Base-by-base conservation (phyloP, 2,888 invertebrate genomes). In the Sthenelais limicola region DNA sequence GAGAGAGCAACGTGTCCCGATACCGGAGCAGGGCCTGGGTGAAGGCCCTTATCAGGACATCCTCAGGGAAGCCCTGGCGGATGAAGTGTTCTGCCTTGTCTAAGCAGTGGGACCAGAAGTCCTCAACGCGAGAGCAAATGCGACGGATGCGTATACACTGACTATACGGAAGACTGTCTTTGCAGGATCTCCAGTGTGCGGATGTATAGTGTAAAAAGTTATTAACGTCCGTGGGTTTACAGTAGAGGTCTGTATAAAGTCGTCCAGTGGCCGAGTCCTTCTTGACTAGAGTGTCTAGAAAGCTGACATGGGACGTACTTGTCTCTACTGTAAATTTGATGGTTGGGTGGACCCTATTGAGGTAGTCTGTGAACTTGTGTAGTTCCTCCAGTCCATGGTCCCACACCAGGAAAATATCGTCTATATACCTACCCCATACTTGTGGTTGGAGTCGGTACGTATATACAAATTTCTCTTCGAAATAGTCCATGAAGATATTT, bases 351-450 rank as follows among this genome's bases (percentile, higher is more conserved):
- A 12, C 1, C 3, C 3, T 12, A 18, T 30, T 56, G 1, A 56
- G 30, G 30, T 30, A 3, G 7, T 30, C 2, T 3, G 33, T 12
- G 32, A 32, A 56, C n/a, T 56, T 56, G 1, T 56, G 18, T 4
- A 56, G 28, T 5, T 56, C 32, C 1, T 28, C 12, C 21, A 33
- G n/a, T 1, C 56, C 56, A 56, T 56, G 32, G 30, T 56, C 56
- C 56, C 56, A 56, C 15, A 56, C 33, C 32, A 56, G 33, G 56
- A 56, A 56, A 21, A 56, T 56, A 21, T 56, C 56, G 32, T 56
- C 56, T 5, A 56, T 56, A 21, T 30, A 56, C 33, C 56, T 56
- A n/a, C 28, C 18, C 56, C 56, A 56, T 28, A 3, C 21, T 24
- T 3, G 28, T 28, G 56, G 56, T 56, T 56, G 4, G 56, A 56